Evolutionary conservation across 2,888 invertebrate species (phyloP).

Genomic region (Enoplolaimus lenunculus): DNA sequence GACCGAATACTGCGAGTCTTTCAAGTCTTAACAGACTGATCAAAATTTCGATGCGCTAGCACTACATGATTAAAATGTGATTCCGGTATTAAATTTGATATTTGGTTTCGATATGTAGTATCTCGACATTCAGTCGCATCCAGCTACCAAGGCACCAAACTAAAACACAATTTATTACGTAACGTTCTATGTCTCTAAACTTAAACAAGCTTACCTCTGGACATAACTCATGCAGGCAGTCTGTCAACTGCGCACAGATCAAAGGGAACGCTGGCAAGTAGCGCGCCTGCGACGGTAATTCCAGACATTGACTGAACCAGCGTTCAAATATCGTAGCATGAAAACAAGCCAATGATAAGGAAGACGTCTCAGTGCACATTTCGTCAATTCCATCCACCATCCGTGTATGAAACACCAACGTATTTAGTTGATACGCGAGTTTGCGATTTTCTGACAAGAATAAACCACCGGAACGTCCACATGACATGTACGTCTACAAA

Average conservation of each 20-base stretch:
- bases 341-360: constrained; percentile 71
- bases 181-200: no score
- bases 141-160: no score
- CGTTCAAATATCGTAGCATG: constrained; percentile 91
- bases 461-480: constrained; percentile 41
- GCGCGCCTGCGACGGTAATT: constrained; percentile 93
- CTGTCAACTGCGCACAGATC: constrained; percentile 92
- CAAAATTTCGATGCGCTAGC: no score
- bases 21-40: no score
- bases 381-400: constrained; percentile 96
- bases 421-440: constrained; percentile 78
- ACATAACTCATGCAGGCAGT: constrained; percentile 90
- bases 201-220: constrained; percentile 63
- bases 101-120: no score
- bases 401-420: constrained; percentile 86
- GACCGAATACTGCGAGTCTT: no score
- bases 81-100: no score
- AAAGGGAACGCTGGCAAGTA: constrained; percentile 94
- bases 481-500: constrained; percentile 12
- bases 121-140: no score
- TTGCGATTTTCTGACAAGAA: constrained; percentile 64
- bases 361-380: constrained; percentile 86
- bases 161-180: no score
- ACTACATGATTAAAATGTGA: no score
- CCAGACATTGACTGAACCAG: constrained; percentile 94